Percentiles rank a stretch among this genome's conserved stretches.
These are phyloP conservation scores for Oreochromis tanganicae DNA, from an alignment of 2,113 vertebrate genomes.

Conservation along the genomic window DNA sequence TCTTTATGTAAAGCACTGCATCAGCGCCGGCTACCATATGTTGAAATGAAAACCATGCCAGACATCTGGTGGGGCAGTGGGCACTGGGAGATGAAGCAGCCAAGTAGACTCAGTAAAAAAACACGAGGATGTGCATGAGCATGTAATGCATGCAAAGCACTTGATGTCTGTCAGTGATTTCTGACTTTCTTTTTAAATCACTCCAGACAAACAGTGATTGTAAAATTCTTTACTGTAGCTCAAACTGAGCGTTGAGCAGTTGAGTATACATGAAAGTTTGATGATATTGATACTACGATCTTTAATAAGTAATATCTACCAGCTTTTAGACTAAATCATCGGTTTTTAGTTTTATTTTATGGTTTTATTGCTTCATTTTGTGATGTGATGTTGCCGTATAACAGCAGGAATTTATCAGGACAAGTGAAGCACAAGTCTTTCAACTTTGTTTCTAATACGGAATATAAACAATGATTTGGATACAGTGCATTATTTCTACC, in stretches of 20 bases:
- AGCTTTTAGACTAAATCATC: fast-evolving
- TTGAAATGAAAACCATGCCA: conserved; percentile 18
- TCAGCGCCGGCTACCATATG: conserved; percentile 48
- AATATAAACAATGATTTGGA: background rate
- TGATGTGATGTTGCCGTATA: background rate
- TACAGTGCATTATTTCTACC: background rate
- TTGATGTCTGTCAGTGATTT: background rate
- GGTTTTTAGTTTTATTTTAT: background rate
- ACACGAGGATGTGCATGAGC: background rate
- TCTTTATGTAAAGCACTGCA: conserved; percentile 27
- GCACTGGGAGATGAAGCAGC: conserved; percentile 3
- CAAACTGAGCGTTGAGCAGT: background rate
- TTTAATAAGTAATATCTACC: background rate
- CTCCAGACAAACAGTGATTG: background rate
- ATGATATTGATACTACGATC: background rate
- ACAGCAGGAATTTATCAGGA: background rate
- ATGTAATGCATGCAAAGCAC: background rate
- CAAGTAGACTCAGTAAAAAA: background rate
- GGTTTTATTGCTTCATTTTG: background rate
- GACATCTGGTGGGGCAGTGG: conserved; percentile 49
- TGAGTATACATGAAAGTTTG: background rate
- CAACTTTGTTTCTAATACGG: background rate
- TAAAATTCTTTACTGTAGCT: background rate
- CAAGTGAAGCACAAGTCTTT: background rate
- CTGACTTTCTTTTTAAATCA: background rate